Evolutionary conservation across 2,113 vertebrate species (phyloP).

Genomic region (Corythornis cristatus): DNA sequence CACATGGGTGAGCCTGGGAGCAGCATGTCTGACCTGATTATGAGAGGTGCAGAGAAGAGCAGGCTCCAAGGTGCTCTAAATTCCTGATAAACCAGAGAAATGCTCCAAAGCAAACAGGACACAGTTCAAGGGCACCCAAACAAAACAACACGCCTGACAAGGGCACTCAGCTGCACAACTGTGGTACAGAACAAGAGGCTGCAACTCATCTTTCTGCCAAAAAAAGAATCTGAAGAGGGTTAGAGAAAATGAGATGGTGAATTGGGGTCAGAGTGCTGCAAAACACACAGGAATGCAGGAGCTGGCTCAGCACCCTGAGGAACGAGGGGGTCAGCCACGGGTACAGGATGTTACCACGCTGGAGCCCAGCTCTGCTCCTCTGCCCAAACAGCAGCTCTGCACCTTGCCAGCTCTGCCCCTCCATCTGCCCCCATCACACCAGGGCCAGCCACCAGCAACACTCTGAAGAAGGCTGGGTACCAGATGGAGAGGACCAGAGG

Average conservation of each 20-base stretch:
- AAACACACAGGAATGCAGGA: rapidly evolving
- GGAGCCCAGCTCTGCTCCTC: neutral
- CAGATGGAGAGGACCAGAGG: neutral
- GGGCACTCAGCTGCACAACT: rapidly evolving
- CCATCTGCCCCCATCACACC: neutral
- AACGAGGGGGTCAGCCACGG: neutral
- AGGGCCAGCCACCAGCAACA: neutral
- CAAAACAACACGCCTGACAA: neutral
- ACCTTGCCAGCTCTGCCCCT: neutral
- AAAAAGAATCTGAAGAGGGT: neutral
- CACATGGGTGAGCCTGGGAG: no score
- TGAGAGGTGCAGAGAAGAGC: no score
- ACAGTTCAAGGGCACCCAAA: neutral
- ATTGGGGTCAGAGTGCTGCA: neutral
- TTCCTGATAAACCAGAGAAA: neutral
- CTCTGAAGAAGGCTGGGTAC: neutral
- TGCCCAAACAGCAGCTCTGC: neutral
- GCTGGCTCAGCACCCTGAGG: rapidly evolving
- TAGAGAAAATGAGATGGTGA: rapidly evolving
- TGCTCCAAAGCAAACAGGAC: neutral
- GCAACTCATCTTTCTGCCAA: neutral
- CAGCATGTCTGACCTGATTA: no score
- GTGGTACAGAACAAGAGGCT: neutral
- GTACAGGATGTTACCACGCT: neutral
- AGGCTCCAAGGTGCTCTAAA: neutral